Base-by-base conservation (phyloP, 2,888 invertebrate species). In the Clunio marinus region DNA sequence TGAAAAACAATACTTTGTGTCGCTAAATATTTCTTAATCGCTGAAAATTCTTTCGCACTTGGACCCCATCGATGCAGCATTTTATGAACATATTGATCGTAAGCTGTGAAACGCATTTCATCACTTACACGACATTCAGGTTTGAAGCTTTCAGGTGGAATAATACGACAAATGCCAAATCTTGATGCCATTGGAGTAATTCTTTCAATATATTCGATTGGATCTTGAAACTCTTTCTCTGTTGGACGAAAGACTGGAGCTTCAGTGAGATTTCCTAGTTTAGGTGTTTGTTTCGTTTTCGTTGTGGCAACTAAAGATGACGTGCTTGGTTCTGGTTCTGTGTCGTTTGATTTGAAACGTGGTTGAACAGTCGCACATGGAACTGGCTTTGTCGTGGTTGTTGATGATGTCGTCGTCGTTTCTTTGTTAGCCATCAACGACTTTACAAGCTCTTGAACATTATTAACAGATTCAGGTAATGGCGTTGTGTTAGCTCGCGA, bases 61-160 rank as follows among this genome's bases (percentile, higher is more conserved):
- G 91, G 88, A 0, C 96, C 95, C 94, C 94, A 96, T 32, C 95
- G 85, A 73, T 87, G 86, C 73, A 88, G 83, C 85, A 96, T 86
- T 71, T 92, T 89, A 73, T 93, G 88, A 1, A 96, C 86, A 73
- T 94, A 93, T 75, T 96, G 96, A 77, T 94, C 92, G 71, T 89
- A 88, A 0, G 91, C 91, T 0, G 88, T 88, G 74, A 96, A 96
- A 2, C 91, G 80, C 83, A 92, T 88, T 70, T 91, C 90, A 71
- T 95, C 93, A 10, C 87, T 84, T 0, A 93, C 85, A 72, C 87
- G 86, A 74, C 93, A 94, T 71, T 91, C 88, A 1, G 91, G 89
- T 73, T 87, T 86, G 74, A 93, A 93, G 69, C 81, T 85, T 0
- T 82, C 75, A 0, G 96, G 96, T 2, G 95, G 91, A 22, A 94